Percentiles rank a stretch among this genome's conserved stretches.
Evolutionary conservation across 37 sponge, comb jelly and placozoan species (phyloP).

Genomic region (Theonella swinhoei): DNA sequence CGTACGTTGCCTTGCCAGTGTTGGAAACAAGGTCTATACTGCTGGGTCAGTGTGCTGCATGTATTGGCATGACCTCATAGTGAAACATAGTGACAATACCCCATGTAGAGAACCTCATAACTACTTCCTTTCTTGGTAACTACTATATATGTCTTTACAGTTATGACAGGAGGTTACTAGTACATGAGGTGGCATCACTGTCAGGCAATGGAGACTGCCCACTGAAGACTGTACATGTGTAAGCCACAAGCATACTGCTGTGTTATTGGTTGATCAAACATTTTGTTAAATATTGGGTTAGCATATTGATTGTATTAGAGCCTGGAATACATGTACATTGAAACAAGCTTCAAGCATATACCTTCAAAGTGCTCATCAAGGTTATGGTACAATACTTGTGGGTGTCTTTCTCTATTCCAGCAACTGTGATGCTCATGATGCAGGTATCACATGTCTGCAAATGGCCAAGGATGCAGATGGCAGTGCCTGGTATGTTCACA

Average conservation of each 20-base stretch:
- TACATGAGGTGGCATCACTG: slow-evolving; percentile 37
- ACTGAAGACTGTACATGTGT: slow-evolving; percentile 13
- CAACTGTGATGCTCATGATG: slow-evolving; percentile 69
- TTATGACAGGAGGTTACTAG: slow-evolving; percentile 41
- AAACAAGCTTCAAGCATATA: no score
- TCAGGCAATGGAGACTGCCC: slow-evolving; percentile 18
- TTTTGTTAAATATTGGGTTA: no score
- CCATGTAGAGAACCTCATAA: no score
- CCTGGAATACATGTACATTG: no score
- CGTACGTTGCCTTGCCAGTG: slow-evolving; percentile 34
- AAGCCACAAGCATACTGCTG: no score
- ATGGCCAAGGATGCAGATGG: slow-evolving; percentile 61
- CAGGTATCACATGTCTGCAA: slow-evolving; percentile 71
- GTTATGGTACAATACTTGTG: no score
- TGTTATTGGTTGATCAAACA: no score
- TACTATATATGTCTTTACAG: slow-evolving; percentile 12
- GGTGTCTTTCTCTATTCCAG: no score
- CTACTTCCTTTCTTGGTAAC: neutral
- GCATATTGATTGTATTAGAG: no score
- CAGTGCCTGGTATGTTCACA: slow-evolving; percentile 63
- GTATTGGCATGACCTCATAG: no score
- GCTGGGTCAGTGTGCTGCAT: slow-evolving; percentile 47
- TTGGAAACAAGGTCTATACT: slow-evolving; percentile 44
- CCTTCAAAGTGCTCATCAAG: no score
- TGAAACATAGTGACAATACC: no score